Evolutionary conservation across 2,888 invertebrate species (phyloP).

Genomic region (Lochmaea capreae): DNA sequence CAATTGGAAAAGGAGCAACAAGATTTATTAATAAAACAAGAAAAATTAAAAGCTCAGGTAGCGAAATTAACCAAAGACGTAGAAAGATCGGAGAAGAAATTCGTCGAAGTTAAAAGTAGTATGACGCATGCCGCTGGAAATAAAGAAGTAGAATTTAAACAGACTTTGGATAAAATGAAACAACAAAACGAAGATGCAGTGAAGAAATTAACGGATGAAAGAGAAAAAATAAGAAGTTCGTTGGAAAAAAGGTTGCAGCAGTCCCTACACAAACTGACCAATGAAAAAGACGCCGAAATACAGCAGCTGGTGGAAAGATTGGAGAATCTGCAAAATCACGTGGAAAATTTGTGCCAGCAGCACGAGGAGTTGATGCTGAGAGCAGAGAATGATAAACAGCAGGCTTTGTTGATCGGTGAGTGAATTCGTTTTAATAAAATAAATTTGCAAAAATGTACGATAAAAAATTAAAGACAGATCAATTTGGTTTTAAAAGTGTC

Average conservation of each 20-base stretch:
- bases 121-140: conserved; percentile 80
- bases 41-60: conserved; percentile 81
- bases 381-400: conserved; percentile 96
- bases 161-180: conserved; percentile 78
- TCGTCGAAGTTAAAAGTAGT: conserved; percentile 75
- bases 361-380: conserved; percentile 91
- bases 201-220: conserved; percentile 82
- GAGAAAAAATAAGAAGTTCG: conserved; percentile 76
- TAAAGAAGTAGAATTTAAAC: conserved; percentile 84
- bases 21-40: conserved; percentile 81
- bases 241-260: conserved; percentile 87
- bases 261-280: conserved; percentile 77
- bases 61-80: conserved; percentile 80
- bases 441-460: too few species aligned
- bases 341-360: conserved; percentile 89
- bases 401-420: conserved; percentile 84
- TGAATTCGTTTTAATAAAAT: neutral
- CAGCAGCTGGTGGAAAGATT: conserved; percentile 81
- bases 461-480: too few species aligned
- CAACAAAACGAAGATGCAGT: conserved; percentile 79
- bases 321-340: conserved; percentile 80
- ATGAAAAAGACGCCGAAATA: conserved; percentile 84
- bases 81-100: conserved; percentile 77
- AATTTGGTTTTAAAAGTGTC: too few species aligned
- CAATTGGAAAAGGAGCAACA: conserved; percentile 84